Evolutionary conservation across 2,113 vertebrate genomes (phyloP).

Genomic region (Plotosus lineatus): DNA sequence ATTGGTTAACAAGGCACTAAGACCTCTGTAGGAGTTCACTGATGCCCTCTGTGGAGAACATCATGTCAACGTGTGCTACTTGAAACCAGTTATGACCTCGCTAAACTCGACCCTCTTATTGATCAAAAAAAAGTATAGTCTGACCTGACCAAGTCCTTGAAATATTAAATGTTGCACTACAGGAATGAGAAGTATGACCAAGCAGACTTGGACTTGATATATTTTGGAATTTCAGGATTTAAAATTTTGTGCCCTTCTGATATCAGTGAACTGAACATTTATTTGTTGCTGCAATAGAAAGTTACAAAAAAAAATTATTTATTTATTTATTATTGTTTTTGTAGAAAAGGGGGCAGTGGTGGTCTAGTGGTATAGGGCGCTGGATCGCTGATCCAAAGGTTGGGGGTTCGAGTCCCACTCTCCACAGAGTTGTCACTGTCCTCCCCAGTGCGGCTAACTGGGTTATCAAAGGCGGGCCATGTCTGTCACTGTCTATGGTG

Average conservation of each 20-base stretch:
- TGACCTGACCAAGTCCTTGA: neutral
- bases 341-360: no score
- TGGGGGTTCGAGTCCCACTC: no score
- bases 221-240: neutral
- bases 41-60: neutral
- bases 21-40: neutral
- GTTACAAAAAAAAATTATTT: no score
- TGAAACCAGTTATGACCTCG: neutral
- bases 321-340: no score
- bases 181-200: neutral
- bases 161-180: neutral
- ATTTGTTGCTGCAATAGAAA: no score
- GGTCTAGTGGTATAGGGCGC: no score
- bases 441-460: no score
- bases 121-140: neutral
- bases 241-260: neutral
- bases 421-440: no score
- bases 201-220: neutral
- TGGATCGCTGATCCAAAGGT: no score
- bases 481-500: no score
- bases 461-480: no score
- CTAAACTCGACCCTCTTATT: neutral
- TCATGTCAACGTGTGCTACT: neutral
- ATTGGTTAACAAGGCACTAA: neutral
- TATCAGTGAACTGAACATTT: neutral